Percentiles rank a stretch among this genome's conserved stretches.
phyloP scores from a whole-genome alignment of 2,888 invertebrate genomes.

The Itoplectis maculator region DNA sequence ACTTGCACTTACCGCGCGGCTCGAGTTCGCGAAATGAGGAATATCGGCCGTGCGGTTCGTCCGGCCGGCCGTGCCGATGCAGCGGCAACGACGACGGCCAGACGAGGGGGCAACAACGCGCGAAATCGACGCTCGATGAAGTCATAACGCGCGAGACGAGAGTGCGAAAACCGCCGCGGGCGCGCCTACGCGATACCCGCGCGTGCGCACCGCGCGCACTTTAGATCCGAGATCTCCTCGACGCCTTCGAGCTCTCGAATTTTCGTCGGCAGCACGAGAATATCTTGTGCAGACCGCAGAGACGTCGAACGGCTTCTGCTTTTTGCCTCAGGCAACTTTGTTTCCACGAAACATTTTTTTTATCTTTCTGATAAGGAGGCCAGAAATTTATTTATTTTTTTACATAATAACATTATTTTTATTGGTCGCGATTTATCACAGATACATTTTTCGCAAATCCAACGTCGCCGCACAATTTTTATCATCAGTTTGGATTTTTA shows the following conservation, averaged over 20 bases:
- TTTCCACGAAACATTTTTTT: no score
- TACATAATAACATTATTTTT: no score
- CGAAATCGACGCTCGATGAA: slow-evolving; percentile 71
- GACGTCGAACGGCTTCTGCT: no score
- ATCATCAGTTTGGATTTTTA: no score
- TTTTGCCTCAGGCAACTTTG: no score
- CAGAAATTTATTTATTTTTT: no score
- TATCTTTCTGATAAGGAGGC: no score
- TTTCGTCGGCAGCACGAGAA: no score
- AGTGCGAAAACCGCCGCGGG: slow-evolving; percentile 64
- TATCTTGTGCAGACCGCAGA: no score
- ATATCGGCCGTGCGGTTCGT: slow-evolving; percentile 38
- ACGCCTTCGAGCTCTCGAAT: slow-evolving; percentile 35
- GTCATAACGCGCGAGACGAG: slow-evolving; percentile 70
- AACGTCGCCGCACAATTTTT: no score
- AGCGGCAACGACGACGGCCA: slow-evolving; percentile 37
- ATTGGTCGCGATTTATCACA: no score
- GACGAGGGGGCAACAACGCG: slow-evolving; percentile 47
- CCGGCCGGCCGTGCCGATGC: slow-evolving; percentile 49
- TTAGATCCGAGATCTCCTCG: slow-evolving; percentile 53
- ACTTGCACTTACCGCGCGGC: background rate
- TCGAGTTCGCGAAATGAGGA: slow-evolving; percentile 36
- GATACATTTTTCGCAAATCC: no score
- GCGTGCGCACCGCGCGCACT: slow-evolving; percentile 56
- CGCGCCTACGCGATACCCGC: slow-evolving; percentile 56